Evolutionary conservation across 2,797 vertebrate genomes (phyloP), one percentile per base, ranked within the genome.

Genomic region (Sebastes iracundus): DNA sequence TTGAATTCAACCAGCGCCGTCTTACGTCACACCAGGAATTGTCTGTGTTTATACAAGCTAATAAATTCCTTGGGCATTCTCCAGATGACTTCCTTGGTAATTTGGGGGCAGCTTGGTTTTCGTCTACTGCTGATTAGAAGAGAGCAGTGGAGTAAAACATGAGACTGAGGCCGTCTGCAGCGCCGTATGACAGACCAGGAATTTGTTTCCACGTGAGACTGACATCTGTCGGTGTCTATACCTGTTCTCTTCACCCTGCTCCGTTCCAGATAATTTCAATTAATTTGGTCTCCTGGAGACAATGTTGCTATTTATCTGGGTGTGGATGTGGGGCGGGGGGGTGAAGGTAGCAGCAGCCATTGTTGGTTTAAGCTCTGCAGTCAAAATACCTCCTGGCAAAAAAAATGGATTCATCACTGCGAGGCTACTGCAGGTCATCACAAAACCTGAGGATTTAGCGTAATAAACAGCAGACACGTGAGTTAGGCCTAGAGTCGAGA

Each of bases 231-330:
- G 49, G 52, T 90, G 88, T 90, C 90, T 91, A 79, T 94, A 92
- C 92, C 88, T 91, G 93, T 90, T 87, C 73, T 79, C 75, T 77
- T 83, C 70, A 82, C n/a, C 30, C 67, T 25, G 60, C 80, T 81
- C 59, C 18, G 60, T 87, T 89, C 83, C 92, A 94, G 72, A 92
- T 87, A 5, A 90, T 89, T 93, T 94, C 82, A 92, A 91, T 93
- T 89, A 84, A 92, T 91, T 92, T 88, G 86, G 93, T 94, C 91
- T 90, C 94, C 91, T 88, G 72, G 93, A 95, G 87, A 95, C 93
- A 87, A 92, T 92, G 92, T 94, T 94, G 79, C 87, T 95, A 92
- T 95, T 95, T 94, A 90, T 88, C 75, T 88, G 89, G 92, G 92
- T 82, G 93, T 93, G 93, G 81, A 88, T 75, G 76, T 46, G 0